phyloP scores from a whole-genome alignment of 2,797 vertebrate species.

The Dicrostonyx torquatus region DNA sequence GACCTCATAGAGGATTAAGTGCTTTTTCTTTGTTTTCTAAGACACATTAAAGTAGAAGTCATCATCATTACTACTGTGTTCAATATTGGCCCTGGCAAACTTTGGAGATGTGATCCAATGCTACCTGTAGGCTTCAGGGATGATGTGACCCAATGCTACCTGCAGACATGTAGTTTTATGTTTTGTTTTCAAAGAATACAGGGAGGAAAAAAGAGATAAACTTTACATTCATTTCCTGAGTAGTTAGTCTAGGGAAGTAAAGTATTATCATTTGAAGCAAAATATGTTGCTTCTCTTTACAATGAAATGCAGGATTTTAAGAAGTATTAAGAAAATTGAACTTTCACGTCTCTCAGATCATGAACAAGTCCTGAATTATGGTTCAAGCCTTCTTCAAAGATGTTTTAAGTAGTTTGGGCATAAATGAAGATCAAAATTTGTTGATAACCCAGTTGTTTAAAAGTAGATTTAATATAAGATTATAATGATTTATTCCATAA shows the following conservation, averaged over 20 bases:
- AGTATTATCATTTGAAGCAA: slow-evolving; percentile 15
- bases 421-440: background rate
- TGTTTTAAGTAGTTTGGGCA: background rate
- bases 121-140: background rate
- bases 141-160: background rate
- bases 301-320: background rate
- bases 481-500: background rate
- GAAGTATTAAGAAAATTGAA: background rate
- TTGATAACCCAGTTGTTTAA: background rate
- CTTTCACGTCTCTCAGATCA: background rate
- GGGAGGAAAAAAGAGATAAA: background rate
- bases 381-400: background rate
- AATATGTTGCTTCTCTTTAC: background rate
- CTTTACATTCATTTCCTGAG: background rate
- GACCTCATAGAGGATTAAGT: background rate
- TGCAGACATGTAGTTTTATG: background rate
- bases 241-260: background rate
- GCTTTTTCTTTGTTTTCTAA: slow-evolving; percentile 15
- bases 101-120: background rate
- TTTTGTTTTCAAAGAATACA: slow-evolving; percentile 20
- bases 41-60: background rate
- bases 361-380: background rate
- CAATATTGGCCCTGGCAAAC: background rate
- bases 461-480: slow-evolving; percentile 34
- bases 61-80: background rate